Conservation (phyloP, 2,113 vertebrate genomes). For the Caretta caretta region DNA sequence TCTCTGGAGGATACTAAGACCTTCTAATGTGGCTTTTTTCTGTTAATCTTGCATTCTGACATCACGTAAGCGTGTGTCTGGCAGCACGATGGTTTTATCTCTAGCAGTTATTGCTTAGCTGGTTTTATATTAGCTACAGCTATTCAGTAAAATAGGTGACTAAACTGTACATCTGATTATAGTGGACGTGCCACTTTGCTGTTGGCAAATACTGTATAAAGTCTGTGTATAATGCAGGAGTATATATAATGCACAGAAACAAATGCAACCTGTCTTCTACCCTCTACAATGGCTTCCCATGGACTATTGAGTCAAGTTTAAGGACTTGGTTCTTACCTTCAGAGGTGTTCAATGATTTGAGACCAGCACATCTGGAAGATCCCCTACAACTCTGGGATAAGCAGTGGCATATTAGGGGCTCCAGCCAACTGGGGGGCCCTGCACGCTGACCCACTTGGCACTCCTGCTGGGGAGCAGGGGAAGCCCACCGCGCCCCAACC, state of each 20-base stretch:
- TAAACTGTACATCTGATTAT: neutral
- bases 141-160: neutral
- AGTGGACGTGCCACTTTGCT: accelerated
- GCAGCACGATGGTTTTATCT: neutral
- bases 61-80: neutral
- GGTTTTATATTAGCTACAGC: neutral
- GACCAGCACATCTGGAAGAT: neutral
- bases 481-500: no score
- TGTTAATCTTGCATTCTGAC: neutral
- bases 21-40: neutral
- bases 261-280: neutral
- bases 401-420: no score
- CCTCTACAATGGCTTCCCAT: neutral
- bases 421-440: no score
- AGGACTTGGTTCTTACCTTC: neutral
- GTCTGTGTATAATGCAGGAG: neutral
- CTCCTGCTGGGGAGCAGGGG: no score
- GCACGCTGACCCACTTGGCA: no score
- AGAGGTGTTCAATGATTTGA: neutral
- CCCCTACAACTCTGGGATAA: neutral
- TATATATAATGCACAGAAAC: neutral
- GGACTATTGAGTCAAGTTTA: neutral
- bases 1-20: neutral
- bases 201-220: neutral
- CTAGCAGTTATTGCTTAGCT: neutral